Evolutionary conservation across 2,888 invertebrate genomes (phyloP).

Genomic region (Tricholauxania praeusta): DNA sequence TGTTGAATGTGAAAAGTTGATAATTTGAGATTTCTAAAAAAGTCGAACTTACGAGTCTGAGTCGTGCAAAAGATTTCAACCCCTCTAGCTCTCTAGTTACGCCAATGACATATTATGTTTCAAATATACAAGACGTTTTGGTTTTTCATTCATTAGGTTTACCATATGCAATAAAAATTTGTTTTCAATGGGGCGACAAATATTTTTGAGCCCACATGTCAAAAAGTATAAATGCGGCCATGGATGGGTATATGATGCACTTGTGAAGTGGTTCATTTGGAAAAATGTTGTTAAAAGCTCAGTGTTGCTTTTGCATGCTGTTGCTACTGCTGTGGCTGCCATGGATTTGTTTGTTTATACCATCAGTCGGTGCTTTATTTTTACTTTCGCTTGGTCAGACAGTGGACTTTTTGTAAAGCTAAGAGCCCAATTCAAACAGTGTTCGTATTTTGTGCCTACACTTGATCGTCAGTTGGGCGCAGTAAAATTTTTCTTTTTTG

Average conservation of each 20-base stretch:
- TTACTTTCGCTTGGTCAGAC: background rate
- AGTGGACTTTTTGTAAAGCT: slow-evolving; percentile 30
- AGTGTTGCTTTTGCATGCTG: slow-evolving; percentile 44
- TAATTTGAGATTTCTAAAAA: too few relatives aligned
- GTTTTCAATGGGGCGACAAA: background rate
- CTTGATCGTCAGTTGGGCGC: background rate
- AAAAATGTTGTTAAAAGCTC: slow-evolving; percentile 50
- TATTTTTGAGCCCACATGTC: background rate
- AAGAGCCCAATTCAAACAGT: slow-evolving; percentile 56
- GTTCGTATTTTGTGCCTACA: slow-evolving; percentile 48
- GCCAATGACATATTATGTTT: too few relatives aligned
- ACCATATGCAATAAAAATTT: background rate
- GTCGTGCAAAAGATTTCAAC: too few relatives aligned
- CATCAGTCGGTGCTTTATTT: background rate
- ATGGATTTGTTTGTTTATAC: background rate
- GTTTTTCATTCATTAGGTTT: background rate
- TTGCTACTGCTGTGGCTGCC: background rate
- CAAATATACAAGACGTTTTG: too few relatives aligned
- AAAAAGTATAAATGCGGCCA: too few relatives aligned
- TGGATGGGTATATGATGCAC: slow-evolving; percentile 28
- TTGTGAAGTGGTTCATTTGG: slow-evolving; percentile 51
- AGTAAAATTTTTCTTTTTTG: background rate
- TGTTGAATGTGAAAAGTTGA: too few relatives aligned
- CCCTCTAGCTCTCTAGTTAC: too few relatives aligned
- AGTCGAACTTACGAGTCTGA: too few relatives aligned